phyloP scores from a whole-genome alignment of 2,113 vertebrate species.

The Odontesthes bonariensis region DNA sequence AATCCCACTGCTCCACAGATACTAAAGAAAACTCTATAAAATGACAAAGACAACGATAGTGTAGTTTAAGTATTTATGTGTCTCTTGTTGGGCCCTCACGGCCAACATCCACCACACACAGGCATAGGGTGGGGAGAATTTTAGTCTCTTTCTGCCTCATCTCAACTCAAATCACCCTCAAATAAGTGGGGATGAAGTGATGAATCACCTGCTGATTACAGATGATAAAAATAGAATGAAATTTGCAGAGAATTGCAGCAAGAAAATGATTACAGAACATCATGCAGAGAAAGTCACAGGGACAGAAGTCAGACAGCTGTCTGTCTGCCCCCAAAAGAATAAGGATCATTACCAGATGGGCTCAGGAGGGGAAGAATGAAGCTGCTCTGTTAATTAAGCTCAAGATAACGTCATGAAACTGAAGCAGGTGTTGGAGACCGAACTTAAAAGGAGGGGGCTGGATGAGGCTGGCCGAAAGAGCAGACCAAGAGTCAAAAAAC shows the following conservation, averaged over 20 bases:
- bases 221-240: conserved; percentile 60
- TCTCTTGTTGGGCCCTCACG: conserved; percentile 28
- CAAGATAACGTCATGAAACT: conserved; percentile 18
- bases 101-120: conserved; percentile 21
- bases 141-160: conserved; percentile 23
- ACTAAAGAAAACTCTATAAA: conserved; percentile 48
- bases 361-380: background rate
- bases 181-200: conserved; percentile 57
- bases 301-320: conserved; percentile 12
- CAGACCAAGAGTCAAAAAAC: background rate
- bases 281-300: conserved; percentile 43
- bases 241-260: conserved; percentile 49
- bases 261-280: conserved; percentile 57
- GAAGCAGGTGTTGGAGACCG: background rate
- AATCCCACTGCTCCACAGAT: conserved; percentile 11
- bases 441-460: background rate
- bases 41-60: conserved; percentile 51
- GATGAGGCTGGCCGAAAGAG: conserved; percentile 1
- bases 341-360: conserved; percentile 22
- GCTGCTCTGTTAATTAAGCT: conserved; percentile 15
- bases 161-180: conserved; percentile 29
- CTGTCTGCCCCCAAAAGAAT: conserved; percentile 28
- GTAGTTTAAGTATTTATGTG: conserved; percentile 39
- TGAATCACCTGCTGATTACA: conserved; percentile 55
- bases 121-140: background rate